These are phyloP conservation scores for Drosophila prolongata DNA, from an alignment of 2,888 invertebrate genomes.

Conservation along the genomic window DNA sequence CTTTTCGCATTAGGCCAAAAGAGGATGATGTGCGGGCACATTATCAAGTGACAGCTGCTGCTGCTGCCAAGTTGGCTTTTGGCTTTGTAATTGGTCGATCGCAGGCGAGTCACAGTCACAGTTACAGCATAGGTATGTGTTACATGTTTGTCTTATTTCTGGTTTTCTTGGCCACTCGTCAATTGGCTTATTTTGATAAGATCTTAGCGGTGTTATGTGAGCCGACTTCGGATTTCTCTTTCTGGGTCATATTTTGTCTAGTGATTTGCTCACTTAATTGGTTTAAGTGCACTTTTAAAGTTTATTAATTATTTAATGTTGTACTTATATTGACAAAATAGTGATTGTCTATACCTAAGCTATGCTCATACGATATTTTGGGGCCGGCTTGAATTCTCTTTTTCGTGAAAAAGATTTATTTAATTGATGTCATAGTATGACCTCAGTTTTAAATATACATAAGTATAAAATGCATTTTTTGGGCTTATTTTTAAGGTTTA, in stretches of 20 bases:
- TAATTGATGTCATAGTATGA: too few species aligned
- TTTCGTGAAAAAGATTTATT: too few species aligned
- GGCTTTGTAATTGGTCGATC: conserved; percentile 29
- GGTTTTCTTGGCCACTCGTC: conserved; percentile 18
- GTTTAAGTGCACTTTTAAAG: not conserved
- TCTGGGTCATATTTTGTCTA: conserved; percentile 23
- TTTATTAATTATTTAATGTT: too few species aligned
- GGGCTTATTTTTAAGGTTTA: too few species aligned
- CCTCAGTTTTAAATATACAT: too few species aligned
- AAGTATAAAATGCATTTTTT: too few species aligned
- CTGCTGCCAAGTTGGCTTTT: conserved; percentile 27
- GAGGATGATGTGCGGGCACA: conserved; percentile 49
- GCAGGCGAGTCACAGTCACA: conserved; percentile 7
- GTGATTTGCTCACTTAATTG: conserved; percentile 6
- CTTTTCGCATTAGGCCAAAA: conserved; percentile 68
- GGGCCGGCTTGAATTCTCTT: too few species aligned
- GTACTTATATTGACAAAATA: too few species aligned
- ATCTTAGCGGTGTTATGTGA: conserved; percentile 27
- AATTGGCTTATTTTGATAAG: conserved; percentile 40
- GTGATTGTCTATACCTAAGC: too few species aligned
- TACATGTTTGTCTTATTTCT: conserved; percentile 30
- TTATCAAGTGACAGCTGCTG: conserved; percentile 66
- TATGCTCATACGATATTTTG: too few species aligned
- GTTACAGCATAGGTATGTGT: conserved; percentile 44
- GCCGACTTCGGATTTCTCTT: conserved; percentile 11